phyloP scores from a whole-genome alignment of 2,113 vertebrate species.

The Heloderma charlesbogerti region DNA sequence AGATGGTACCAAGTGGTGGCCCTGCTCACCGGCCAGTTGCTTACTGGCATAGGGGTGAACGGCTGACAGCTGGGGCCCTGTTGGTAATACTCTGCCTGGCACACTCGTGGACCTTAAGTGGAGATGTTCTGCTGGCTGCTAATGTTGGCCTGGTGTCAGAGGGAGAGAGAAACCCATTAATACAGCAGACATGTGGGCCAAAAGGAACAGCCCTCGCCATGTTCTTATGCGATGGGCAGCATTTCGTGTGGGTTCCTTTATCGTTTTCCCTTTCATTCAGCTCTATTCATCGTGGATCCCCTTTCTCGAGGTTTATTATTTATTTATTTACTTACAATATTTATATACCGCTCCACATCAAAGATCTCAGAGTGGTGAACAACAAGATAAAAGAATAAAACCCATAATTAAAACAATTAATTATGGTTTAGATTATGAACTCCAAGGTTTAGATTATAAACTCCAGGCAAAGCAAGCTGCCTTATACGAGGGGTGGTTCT shows the following conservation, averaged over 20 bases:
- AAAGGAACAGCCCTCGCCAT: neutral
- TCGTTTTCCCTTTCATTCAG: neutral
- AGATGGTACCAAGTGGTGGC: neutral
- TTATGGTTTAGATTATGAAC: too few relatives aligned
- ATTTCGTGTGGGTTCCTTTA: neutral
- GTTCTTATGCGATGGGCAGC: too few relatives aligned
- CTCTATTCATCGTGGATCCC: neutral
- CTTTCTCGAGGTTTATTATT: too few relatives aligned
- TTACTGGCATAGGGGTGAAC: neutral
- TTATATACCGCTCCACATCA: too few relatives aligned
- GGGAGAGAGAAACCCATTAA: neutral
- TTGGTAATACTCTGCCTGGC: neutral
- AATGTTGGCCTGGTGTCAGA: neutral
- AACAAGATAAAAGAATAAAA: too few relatives aligned
- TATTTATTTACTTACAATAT: too few relatives aligned
- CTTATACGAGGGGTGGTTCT: neutral
- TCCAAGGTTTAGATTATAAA: neutral
- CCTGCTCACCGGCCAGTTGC: too few relatives aligned
- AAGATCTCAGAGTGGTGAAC: too few relatives aligned
- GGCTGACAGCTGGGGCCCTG: neutral
- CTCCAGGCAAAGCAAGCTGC: neutral
- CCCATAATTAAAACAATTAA: too few relatives aligned
- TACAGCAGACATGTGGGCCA: neutral
- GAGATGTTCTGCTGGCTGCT: neutral
- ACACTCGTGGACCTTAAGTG: neutral